These are phyloP conservation scores for Manduca sexta DNA, from an alignment of 1,140 invertebrate species.

Conservation along the genomic window DNA sequence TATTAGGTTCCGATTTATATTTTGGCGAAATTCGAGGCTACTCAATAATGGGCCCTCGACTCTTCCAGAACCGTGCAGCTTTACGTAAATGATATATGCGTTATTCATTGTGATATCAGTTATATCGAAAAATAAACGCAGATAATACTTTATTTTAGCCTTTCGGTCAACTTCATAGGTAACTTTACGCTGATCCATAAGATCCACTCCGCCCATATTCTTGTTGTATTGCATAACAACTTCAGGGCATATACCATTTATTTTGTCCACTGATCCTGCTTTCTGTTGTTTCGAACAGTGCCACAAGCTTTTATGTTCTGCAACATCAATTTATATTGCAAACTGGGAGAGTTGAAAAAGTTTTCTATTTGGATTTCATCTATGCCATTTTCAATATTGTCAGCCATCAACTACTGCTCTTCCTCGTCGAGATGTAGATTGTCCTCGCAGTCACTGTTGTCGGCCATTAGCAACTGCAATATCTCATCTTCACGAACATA, in stretches of 20 bases:
- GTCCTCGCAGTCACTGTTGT: conserved; percentile 33
- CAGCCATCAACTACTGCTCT: conserved; percentile 16
- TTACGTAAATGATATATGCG: conserved; percentile 24
- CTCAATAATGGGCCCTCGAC: conserved; percentile 8
- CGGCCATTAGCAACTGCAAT: conserved; percentile 14
- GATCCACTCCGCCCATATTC: conserved; percentile 28
- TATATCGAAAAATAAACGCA: conserved; percentile 27
- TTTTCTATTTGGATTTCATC: conserved; percentile 32
- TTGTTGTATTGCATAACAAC: conserved; percentile 25
- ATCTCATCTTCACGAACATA: conserved; percentile 21
- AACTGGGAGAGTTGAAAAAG: conserved; percentile 29
- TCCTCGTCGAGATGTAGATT: conserved; percentile 27
- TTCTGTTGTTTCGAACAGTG: conserved; percentile 27
- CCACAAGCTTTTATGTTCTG: conserved; percentile 13
- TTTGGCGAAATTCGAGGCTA: conserved; percentile 20
- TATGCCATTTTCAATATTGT: conserved; percentile 31
- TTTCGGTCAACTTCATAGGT: conserved; percentile 27
- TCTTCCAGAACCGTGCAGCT: conserved; percentile 7
- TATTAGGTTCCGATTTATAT: conserved; percentile 25
- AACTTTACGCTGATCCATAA: conserved; percentile 23
- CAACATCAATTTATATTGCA: conserved; percentile 32
- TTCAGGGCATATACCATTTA: conserved; percentile 28
- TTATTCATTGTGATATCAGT: conserved; percentile 28
- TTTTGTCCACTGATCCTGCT: conserved; percentile 30
- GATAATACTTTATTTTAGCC: conserved; percentile 26